phyloP scores from a whole-genome alignment of 2,888 invertebrate species.

The Agrotis clavis region DNA sequence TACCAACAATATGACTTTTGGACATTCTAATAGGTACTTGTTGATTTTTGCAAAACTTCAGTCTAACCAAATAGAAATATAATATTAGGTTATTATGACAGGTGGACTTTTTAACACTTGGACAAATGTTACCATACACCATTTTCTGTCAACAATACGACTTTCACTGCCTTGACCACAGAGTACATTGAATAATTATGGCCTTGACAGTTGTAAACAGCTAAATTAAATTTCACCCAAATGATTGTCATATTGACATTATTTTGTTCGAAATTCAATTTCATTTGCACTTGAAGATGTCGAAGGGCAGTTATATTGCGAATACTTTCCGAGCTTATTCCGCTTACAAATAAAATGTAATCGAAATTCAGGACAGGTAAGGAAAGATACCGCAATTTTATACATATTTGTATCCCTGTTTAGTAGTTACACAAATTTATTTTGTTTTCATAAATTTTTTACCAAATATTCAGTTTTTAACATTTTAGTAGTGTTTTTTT shows the following conservation, averaged over 20 bases:
- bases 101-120: background rate
- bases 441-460: constrained; percentile 31
- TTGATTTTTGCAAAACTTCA: too few relatives aligned
- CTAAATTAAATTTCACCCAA: background rate
- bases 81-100: background rate
- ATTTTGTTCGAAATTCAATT: constrained; percentile 2
- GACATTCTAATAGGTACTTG: too few relatives aligned
- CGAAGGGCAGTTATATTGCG: background rate
- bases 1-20: too few relatives aligned
- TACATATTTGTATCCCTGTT: constrained; percentile 31
- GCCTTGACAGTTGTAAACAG: constrained; percentile 1
- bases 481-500: constrained; percentile 19
- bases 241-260: constrained; percentile 10
- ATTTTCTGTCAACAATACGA: background rate
- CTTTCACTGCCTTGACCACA: too few relatives aligned
- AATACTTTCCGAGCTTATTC: background rate
- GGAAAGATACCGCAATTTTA: constrained; percentile 39
- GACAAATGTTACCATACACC: background rate
- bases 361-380: constrained; percentile 13
- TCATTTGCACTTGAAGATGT: constrained; percentile 2
- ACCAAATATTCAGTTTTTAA: constrained; percentile 10
- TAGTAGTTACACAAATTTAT: constrained; percentile 25
- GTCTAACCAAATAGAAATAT: too few relatives aligned
- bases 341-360: constrained; percentile 7
- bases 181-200: too few relatives aligned